A percentile compares a stretch with the other conserved stretches of the same genome.
Evolutionary conservation across 2,797 vertebrate species (phyloP).

Genomic region (Pangasius sanitwongsei): DNA sequence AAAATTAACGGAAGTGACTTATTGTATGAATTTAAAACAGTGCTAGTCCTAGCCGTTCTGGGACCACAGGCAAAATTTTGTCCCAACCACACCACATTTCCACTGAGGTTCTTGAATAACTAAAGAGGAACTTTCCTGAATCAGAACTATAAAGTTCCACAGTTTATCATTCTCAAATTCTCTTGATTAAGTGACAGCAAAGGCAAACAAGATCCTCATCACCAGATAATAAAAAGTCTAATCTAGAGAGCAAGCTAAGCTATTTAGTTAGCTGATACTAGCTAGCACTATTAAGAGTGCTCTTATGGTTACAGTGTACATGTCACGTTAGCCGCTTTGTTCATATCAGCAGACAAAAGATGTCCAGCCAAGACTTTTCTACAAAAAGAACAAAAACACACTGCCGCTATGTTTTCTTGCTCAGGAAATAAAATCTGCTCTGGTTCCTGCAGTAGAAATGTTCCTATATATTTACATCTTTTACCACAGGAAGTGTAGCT

Average conservation of each 20-base stretch:
- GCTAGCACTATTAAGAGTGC: neutral
- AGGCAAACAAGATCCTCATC: neutral
- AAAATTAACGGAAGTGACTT: neutral
- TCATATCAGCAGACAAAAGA: neutral
- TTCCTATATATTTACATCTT: neutral
- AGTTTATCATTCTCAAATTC: neutral
- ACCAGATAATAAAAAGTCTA: neutral
- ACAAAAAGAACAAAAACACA: neutral
- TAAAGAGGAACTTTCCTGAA: neutral
- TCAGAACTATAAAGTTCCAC: neutral
- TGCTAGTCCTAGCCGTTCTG: neutral
- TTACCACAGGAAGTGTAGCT: neutral
- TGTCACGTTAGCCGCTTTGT: neutral
- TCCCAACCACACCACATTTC: neutral
- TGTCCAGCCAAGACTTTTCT: neutral
- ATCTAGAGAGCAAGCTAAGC: neutral
- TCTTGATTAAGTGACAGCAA: neutral
- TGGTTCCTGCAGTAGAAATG: neutral
- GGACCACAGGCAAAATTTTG: neutral
- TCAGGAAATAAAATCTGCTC: neutral
- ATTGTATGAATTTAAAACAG: neutral
- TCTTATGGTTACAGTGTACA: neutral
- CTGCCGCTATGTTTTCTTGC: too few relatives aligned
- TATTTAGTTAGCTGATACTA: neutral
- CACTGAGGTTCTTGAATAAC: neutral